phyloP scores from a whole-genome alignment of 2,113 vertebrate genomes.

The Eulacestoma nigropectus region DNA sequence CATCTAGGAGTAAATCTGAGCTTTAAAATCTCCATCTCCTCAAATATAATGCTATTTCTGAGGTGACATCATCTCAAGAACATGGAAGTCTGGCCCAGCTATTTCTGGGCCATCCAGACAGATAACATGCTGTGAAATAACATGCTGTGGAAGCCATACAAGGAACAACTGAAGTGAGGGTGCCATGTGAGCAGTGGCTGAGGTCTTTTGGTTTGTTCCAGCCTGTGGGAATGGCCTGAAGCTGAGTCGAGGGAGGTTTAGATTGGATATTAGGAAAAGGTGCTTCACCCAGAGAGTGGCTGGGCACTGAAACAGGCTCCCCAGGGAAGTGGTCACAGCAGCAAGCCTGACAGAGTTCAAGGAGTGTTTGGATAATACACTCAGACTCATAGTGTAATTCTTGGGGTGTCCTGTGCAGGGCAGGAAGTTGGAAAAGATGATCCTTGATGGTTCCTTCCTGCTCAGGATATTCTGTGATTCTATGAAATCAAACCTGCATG shows the following conservation, averaged over 20 bases:
- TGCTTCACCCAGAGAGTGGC: background rate
- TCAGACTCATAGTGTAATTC: background rate
- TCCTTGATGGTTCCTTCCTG: background rate
- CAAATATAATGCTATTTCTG: background rate
- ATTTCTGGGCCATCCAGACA: background rate
- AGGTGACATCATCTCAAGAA: background rate
- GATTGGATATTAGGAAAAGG: background rate
- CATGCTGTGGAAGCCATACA: fast-evolving
- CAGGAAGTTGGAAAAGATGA: background rate
- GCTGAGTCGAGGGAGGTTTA: background rate
- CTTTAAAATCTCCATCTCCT: background rate
- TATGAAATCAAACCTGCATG: background rate
- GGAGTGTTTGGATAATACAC: background rate
- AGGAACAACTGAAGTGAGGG: background rate
- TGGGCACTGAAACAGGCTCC: background rate
- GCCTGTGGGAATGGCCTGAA: background rate
- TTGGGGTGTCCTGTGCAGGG: background rate
- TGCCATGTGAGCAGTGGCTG: background rate
- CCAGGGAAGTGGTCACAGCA: background rate
- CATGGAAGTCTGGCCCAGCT: background rate
- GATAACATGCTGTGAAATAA: background rate
- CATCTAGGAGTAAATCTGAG: background rate
- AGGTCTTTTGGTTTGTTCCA: background rate
- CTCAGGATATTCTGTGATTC: background rate
- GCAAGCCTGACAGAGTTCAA: background rate